phyloP scores from a whole-genome alignment of 2,113 vertebrate genomes.

The Rhinichthys klamathensis region DNA sequence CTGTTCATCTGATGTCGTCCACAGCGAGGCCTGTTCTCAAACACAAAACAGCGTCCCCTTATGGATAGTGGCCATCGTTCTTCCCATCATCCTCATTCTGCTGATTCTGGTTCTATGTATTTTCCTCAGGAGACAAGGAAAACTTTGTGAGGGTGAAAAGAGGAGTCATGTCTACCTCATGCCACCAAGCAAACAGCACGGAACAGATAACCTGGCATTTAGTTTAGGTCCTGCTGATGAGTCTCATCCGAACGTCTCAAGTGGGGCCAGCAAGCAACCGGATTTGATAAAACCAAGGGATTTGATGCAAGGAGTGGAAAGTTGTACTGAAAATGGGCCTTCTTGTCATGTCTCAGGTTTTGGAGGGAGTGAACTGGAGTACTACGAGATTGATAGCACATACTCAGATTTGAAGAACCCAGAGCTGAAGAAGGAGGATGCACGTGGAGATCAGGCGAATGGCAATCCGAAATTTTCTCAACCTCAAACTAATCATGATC shows the following conservation, averaged over 20 bases:
- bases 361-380: slow-evolving; percentile 65
- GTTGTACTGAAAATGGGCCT: slow-evolving; percentile 42
- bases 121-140: slow-evolving; percentile 47
- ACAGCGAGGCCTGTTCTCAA: slow-evolving; percentile 57
- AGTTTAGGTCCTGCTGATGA: slow-evolving; percentile 50
- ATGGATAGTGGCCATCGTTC: slow-evolving; percentile 68
- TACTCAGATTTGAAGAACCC: slow-evolving; percentile 59
- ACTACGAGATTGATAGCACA: slow-evolving; percentile 70
- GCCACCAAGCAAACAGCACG: slow-evolving; percentile 53
- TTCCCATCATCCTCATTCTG: slow-evolving; percentile 61
- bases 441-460: not conserved
- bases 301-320: slow-evolving; percentile 39
- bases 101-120: slow-evolving; percentile 54
- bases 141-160: not conserved
- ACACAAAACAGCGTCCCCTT: slow-evolving; percentile 40
- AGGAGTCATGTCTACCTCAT: slow-evolving; percentile 26
- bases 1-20: slow-evolving; percentile 54
- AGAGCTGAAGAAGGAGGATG: slow-evolving; percentile 31
- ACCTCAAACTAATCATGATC: slow-evolving; percentile 17
- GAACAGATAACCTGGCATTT: slow-evolving; percentile 64
- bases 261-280: slow-evolving; percentile 40
- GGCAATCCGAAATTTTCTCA: not conserved
- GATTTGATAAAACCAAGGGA: slow-evolving; percentile 51
- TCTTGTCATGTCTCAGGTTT: slow-evolving; percentile 34
- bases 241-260: not conserved